Evolutionary conservation across 2,113 vertebrate genomes (phyloP), one percentile per base, ranked within the genome.

Genomic region (Hemicordylus capensis): DNA sequence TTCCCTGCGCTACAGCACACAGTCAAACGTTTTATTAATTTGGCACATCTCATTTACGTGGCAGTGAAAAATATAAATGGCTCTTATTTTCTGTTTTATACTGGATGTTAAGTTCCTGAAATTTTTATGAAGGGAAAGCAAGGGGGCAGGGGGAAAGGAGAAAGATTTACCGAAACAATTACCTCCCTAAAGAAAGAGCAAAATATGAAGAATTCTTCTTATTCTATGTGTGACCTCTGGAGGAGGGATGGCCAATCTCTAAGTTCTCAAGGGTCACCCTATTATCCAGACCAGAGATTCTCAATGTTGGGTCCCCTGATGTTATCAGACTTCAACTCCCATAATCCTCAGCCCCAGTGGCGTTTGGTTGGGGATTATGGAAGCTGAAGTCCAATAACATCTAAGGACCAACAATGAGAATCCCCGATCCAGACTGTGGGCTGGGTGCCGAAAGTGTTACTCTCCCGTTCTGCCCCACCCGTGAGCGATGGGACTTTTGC

Each of bases 11-110:
- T 66, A 46, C 8, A 34, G 70, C 84, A 85, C 44, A 80, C 87
- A 84, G 89, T 90, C 70, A 1, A 83, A 17, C 22, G 78, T 88
- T 93, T 89, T 73, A 89, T 86, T 85, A 87, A 90, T 91, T 92
- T 93, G 90, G 91, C 86, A 80, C 67, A 51, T 89, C 91, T 88
- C 64, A 84, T 87, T 87, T 86, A 91, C 89, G 89, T 89, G 87
- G 90, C 78, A 81, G 56, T 85, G 6, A 66, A 79, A 89, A 90
- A 66, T 92, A 92, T 67, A 86, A 75, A 63, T 80, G 76, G 86
- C 83, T 83, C 69, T 85, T 90, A 76, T 91, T 94, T 90, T 89
- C 74, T 87, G 89, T 93, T 89, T 85, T 83, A 79, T 85, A 54
- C 84, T 15, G 39, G 88, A 90, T 76, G 92, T 89, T 86, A 90